Base-by-base conservation (phyloP, 2,888 invertebrate species). In the Dascillus cervinus region DNA sequence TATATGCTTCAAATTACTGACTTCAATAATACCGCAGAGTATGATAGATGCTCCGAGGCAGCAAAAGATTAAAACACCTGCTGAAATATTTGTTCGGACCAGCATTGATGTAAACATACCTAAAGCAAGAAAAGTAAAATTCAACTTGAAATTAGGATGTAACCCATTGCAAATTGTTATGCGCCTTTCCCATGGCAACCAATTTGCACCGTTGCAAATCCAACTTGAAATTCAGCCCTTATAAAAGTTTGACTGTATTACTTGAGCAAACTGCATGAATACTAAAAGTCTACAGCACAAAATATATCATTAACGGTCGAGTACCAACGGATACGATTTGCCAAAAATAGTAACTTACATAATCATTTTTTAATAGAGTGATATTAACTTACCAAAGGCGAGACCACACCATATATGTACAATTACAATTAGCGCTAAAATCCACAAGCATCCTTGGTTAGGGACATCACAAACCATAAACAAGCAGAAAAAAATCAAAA, bases 331-430 rank as follows among this genome's bases (percentile, higher is more conserved):
- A n/a, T n/a, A n/a, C n/a, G n/a, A n/a, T n/a, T n/a, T n/a, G n/a
- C n/a, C n/a, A n/a, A n/a, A n/a, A n/a, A n/a, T n/a, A n/a, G n/a
- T n/a, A n/a, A n/a, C n/a, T n/a, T n/a, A n/a, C n/a, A n/a, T n/a
- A n/a, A n/a, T n/a, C n/a, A n/a, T n/a, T n/a, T n/a, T n/a, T n/a
- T n/a, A n/a, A n/a, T n/a, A n/a, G n/a, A n/a, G n/a, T n/a, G 4
- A 4, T 3, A 27, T n/a, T 4, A 13, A 17, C 8, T 32, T 44
- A 41, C 44, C 44, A 23, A 44, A 44, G 23, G 41, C 35, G 19
- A 42, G 22, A n/a, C 44, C 44, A 23, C 41, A 41, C 35, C 37
- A 38, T 23, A 42, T 30, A 23, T 44, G 41, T 10, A 36, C 11
- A 3, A 41, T 13, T 9, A 36, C 11, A 11, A 44, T 28, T 13